A percentile compares a stretch with the other conserved stretches of the same genome.
phyloP scores from a whole-genome alignment of 2,888 invertebrate species.

The Cylloceria caligata region DNA sequence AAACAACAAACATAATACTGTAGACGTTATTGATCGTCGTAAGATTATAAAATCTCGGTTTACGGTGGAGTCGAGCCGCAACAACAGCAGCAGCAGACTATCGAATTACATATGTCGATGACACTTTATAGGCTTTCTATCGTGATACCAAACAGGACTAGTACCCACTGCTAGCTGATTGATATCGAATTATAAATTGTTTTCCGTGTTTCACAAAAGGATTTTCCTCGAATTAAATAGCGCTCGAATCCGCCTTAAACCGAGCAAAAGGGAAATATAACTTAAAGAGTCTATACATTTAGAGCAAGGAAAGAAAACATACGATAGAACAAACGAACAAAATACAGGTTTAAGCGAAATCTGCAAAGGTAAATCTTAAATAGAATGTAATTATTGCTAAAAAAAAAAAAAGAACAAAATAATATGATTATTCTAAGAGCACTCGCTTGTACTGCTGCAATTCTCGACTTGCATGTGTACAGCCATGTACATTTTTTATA shows the following conservation, averaged over 20 bases:
- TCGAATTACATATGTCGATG: slow-evolving; percentile 30
- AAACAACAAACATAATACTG: slow-evolving; percentile 74
- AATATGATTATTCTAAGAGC: slow-evolving; percentile 80
- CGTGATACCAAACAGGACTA: slow-evolving; percentile 1
- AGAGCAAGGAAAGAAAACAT: slow-evolving; percentile 66
- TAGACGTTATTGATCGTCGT: slow-evolving; percentile 73
- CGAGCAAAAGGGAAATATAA: slow-evolving; percentile 71
- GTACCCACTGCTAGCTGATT: slow-evolving; percentile 12
- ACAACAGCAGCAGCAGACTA: background rate
- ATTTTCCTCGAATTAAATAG: slow-evolving; percentile 6
- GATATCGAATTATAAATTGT: background rate
- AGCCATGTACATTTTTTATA: slow-evolving; percentile 83
- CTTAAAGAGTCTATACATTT: slow-evolving; percentile 75
- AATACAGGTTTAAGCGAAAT: slow-evolving; percentile 73
- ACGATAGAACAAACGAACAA: slow-evolving; percentile 73
- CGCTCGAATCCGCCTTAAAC: slow-evolving; percentile 71
- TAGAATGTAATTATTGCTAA: slow-evolving; percentile 76
- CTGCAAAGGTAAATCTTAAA: slow-evolving; percentile 75
- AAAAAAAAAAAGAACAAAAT: slow-evolving; percentile 72
- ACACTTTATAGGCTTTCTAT: slow-evolving; percentile 40
- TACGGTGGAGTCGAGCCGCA: slow-evolving; percentile 49
- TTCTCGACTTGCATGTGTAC: slow-evolving; percentile 82
- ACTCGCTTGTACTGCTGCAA: slow-evolving; percentile 83
- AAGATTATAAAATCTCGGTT: slow-evolving; percentile 66
- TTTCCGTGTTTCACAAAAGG: background rate